Evolutionary conservation across 2,797 vertebrate species (phyloP), one percentile per base, ranked within the genome.

Genomic region (Rhabdomys pumilio): DNA sequence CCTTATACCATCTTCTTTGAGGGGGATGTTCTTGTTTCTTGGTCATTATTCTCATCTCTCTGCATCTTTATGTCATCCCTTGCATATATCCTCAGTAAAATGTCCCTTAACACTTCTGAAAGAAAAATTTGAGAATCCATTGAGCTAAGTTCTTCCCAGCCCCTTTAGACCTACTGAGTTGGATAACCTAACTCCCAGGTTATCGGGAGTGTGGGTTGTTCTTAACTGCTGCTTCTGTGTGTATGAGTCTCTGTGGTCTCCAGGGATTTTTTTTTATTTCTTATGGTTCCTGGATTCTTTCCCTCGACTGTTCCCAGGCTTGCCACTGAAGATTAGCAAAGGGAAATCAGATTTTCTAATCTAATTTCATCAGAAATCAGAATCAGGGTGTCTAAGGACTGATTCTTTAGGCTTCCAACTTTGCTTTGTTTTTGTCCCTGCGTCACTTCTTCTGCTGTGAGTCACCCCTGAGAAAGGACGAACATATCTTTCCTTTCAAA

Each of bases 281-380:
- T 50, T 31, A 79, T 50, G 38, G 31, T 20, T 57, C 59, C 4
- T 53, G 44, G 19, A 9, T 47, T 41, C 19, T 91, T 47, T 19
- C 10, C 6, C 22, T 44, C 50, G 22, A 22, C 20, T 34, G 26
- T 6, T 72, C 44, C 73, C 57, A 76, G 34, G 50, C 44, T 77
- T 77, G n/a, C 59, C 3, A 38, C 34, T 34, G 55, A 75, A 83
- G 41, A 84, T 84, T 76, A 75, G 10, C 11, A 63, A 69, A 31
- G 26, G 75, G 67, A 50, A 75, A 50, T 63, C 6, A 63, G 31
- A 75, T 47, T 84, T 83, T 75, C 44, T 80, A 90, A 38, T 29
- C 53, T 83, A 73, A 73, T 91, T 57, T 92, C 29, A 92, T 29
- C 61, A 92, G 67, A 76, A 63, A 63, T 17, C 29, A 83, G 41